Evolutionary conservation across 2,888 invertebrate species (phyloP), one percentile per base, ranked within the genome.

Genomic region (Agrochola macilenta): DNA sequence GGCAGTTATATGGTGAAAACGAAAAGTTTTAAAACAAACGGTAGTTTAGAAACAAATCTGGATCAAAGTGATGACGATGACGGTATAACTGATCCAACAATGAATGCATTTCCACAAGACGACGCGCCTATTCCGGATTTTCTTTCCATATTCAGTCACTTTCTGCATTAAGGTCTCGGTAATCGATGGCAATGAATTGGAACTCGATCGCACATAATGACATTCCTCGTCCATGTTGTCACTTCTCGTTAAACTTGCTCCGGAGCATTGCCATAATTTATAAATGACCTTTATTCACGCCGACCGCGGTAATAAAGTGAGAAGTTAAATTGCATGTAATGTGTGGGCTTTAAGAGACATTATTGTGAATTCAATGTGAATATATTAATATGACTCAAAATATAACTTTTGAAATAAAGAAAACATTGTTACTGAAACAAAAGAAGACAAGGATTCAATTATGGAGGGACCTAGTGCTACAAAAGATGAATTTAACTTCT

Each of bases 171-270:
- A 84, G 77, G 84, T 81, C 81, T 84, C 81, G n/a, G 69, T 84
- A 74, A 86, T 86, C 73, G 81, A 70, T 76, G 86, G 85, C 86
- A 88, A 88, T 89, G 83, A 89, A 85, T 85, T 87, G 87, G 69
- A 88, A 84, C 81, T 86, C 78, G 83, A 82, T 76, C 85, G 74
- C 58, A 79, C 65, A 74, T 85, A 86, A 86, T 87, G 79, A 78
- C 89, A 91, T 92, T 91, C 89, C 86, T 88, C 73, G 65, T 74
- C 26, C 72, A 79, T 89, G 87, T 76, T 87, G 90, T 92, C 90
- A 91, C 76, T 86, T 78, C 80, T 76, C 76, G 83, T 85, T 84
- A 89, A 87, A 89, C 89, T 89, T 82, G 91, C 87, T 87, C 84
- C 79, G 82, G 75, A 83, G 82, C 80, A 83, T 82, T 84, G 82